Conservation (phyloP, 2,113 vertebrate genomes). For the Paraplagusia blochii region DNA sequence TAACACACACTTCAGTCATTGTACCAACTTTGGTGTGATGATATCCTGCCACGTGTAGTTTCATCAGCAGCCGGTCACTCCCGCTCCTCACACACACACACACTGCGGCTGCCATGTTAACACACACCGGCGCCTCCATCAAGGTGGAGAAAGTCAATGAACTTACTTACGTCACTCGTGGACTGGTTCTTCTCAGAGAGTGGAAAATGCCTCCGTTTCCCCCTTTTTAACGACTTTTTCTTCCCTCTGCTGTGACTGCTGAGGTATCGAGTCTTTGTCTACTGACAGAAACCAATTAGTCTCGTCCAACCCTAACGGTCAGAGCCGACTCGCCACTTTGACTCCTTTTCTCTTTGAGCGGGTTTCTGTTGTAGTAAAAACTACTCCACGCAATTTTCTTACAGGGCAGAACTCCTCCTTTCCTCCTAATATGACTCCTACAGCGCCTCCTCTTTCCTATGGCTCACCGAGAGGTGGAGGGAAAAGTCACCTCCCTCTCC, state of each 20-base stretch:
- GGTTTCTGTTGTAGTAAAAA: conserved; percentile 4
- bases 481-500: conserved; percentile 20
- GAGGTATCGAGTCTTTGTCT: too few relatives aligned
- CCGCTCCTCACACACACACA: neutral
- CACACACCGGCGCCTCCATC: neutral
- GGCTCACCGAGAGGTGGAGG: conserved; percentile 25
- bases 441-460: conserved; percentile 50
- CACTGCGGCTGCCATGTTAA: neutral
- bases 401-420: conserved; percentile 15
- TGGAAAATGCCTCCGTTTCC: neutral
- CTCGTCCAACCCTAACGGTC: neutral
- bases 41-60: neutral
- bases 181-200: conserved; percentile 21
- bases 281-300: too few relatives aligned
- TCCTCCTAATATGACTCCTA: conserved; percentile 53
- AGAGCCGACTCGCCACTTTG: neutral
- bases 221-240: neutral
- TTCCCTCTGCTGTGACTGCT: neutral
- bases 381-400: conserved; percentile 23
- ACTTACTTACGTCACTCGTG: conserved; percentile 46
- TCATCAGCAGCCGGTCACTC: neutral
- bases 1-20: neutral
- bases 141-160: neutral
- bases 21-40: too few relatives aligned
- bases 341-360: conserved; percentile 4